Base-by-base conservation (phyloP, 2,797 vertebrate genomes). In the Clamator glandarius region DNA sequence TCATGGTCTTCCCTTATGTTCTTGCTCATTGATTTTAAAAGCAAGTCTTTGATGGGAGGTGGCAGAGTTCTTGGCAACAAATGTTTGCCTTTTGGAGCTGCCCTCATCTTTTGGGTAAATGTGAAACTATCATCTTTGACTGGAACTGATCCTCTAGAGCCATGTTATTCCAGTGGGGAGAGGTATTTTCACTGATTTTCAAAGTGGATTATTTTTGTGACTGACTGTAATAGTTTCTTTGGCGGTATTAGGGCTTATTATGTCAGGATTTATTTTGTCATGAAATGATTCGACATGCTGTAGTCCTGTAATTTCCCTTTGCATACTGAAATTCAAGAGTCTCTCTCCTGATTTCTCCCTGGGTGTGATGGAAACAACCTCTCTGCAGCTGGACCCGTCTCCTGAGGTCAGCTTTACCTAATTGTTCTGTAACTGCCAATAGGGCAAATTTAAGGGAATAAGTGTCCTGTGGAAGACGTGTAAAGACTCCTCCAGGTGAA, bases 181-280 rank as follows among this genome's bases (percentile, higher is more conserved):
- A 88, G 85, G 90, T 86, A 92, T 93, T 97, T 88, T 79, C 90
- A 81, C 94, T 0, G 16, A 75, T 92, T 93, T 89, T 95, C 84
- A 74, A 6, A 61, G 87, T 95, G 94, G 93, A 92, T 96, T 96
- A 95, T 87, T 94, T 94, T 68, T 95, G 90, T 95, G 84, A 90
- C 58, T 88, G 87, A 79, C 85, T 91, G 87, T 95, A 97, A 95
- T 95, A 95, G 95, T 94, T 91, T 96, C 93, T 94, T 92, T 95
- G 93, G 82, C 1, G 0, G 94, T 66, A 88, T 96, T 97, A 94
- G 83, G 84, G 77, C 83, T 95, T 96, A 94, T 96, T 95, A 96
- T 96, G 94, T 93, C 92, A 95, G 93, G 95, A 96, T 95, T 96
- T 97, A 96, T 93, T 95, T 90, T 0, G 4, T 90, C 28, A 15